Base-by-base conservation (phyloP, 2,113 vertebrate species). In the Cavia porcellus region DNA sequence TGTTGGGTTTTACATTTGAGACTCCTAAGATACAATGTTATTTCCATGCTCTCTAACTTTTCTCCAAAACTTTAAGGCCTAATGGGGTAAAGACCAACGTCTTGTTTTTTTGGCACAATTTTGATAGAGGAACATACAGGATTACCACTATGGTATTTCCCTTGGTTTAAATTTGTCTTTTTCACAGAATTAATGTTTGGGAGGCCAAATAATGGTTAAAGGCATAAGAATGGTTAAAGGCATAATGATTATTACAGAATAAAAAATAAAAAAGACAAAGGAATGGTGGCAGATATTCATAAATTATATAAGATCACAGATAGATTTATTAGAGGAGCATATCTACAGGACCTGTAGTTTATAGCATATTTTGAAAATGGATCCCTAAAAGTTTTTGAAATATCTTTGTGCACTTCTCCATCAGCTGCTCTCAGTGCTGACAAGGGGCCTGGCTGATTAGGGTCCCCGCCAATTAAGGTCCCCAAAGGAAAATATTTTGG, bases 81-180 rank as follows among this genome's bases (percentile, higher is more conserved):
- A 79, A 30, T 32, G n/a, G 0, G 0, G 0, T 45, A 0, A 38
- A 5, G 1, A 11, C 30, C 38, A 7, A 62, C 45, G 25, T 14
- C 13, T n/a, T 3, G 15, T 25, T 70, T 79, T 79, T 61, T 81
- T 38, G 42, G 15, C 47, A n/a, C 20, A 89, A 38, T n/a, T 62
- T 50, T 28, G 3, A 28, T 7, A 50, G 13, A 57, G 42, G 30
- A 32, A n/a, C 7, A 2, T 35, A 66, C 0, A 24, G 7, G 66
- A 35, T 70, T 45, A n/a, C 24, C 47, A 19, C 14, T 8, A 50
- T 1, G 25, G 10, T 20, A 28, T 52, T 89, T n/a, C 19, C 15
- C 24, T 24, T 3, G 47, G 4, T 1, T 75, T 90, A 28, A 64
- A 57, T 50, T 82, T 86, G 13, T 66, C 32, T 77, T 62, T 90